Percentiles rank a stretch among this genome's conserved stretches.
Conservation (phyloP, 2,888 invertebrate species). For the Prionchulus punctatus region DNA sequence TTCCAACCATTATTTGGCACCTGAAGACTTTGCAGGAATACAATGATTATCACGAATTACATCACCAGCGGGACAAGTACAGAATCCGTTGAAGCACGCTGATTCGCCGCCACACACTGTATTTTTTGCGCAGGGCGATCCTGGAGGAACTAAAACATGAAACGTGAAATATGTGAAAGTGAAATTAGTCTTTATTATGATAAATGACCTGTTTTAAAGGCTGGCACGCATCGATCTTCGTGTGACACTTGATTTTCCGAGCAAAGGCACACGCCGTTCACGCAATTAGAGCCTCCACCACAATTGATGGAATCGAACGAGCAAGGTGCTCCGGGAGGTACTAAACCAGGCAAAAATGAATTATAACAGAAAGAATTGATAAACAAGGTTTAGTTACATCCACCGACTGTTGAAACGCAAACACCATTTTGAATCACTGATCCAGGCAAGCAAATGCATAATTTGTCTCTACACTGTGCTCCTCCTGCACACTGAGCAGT, state of each 20-base stretch:
- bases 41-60: conserved; percentile 1
- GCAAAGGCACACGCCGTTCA: conserved; percentile 8
- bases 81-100: conserved; percentile 16
- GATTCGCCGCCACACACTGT: conserved; percentile 27
- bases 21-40: not conserved
- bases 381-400: no score
- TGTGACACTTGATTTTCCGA: conserved; percentile 4
- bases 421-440: not conserved
- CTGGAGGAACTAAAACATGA: conserved; percentile 16
- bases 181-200: not conserved
- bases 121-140: conserved; percentile 16
- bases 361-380: no score
- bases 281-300: conserved; percentile 10
- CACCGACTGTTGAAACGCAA: no score
- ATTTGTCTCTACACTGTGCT: conserved; percentile 16
- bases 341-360: not conserved
- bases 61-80: conserved; percentile 15
- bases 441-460: conserved; percentile 17
- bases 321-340: conserved; percentile 2
- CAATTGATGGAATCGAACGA: not conserved
- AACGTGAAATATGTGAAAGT: no score
- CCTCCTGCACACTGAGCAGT: conserved; percentile 26
- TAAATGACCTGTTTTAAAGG: not conserved
- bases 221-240: not conserved
- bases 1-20: not conserved